These are phyloP conservation scores for Indri indri DNA, from an alignment of 2,113 vertebrate species.

Conservation along the genomic window DNA sequence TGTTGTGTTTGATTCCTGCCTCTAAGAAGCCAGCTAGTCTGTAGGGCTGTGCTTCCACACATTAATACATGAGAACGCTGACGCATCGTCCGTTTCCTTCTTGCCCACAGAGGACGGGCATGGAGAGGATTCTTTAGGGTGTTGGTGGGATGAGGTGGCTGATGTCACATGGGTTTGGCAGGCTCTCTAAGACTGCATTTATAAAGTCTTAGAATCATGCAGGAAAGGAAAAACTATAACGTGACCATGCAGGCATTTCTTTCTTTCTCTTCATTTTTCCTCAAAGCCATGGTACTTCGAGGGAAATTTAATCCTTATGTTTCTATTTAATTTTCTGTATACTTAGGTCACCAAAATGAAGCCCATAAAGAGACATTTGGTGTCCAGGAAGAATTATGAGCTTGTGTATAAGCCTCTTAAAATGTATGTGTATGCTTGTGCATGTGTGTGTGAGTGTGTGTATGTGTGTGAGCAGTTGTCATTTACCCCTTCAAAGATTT, in stretches of 20 bases:
- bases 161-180: constrained; percentile 48
- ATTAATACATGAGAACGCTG: background rate
- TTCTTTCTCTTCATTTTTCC: constrained; percentile 51
- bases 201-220: background rate
- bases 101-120: background rate
- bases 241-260: constrained; percentile 56
- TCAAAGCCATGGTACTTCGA: constrained; percentile 56
- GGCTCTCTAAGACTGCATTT: background rate
- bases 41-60: background rate
- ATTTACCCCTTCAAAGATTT: background rate
- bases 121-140: background rate
- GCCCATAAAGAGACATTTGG: constrained; percentile 68
- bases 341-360: constrained; percentile 73
- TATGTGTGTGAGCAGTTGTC: background rate
- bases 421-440: background rate
- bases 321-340: constrained; percentile 72
- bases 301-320: constrained; percentile 74
- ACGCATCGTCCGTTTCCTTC: background rate
- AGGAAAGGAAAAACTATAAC: constrained; percentile 46
- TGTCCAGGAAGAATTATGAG: constrained; percentile 76
- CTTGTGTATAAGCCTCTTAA: constrained; percentile 64
- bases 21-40: background rate
- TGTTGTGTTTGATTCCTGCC: constrained; percentile 40
- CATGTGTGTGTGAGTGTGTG: background rate
- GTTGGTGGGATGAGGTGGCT: background rate